phyloP scores from a whole-genome alignment of 2,888 invertebrate species.

The Troides oblongomaculatus region DNA sequence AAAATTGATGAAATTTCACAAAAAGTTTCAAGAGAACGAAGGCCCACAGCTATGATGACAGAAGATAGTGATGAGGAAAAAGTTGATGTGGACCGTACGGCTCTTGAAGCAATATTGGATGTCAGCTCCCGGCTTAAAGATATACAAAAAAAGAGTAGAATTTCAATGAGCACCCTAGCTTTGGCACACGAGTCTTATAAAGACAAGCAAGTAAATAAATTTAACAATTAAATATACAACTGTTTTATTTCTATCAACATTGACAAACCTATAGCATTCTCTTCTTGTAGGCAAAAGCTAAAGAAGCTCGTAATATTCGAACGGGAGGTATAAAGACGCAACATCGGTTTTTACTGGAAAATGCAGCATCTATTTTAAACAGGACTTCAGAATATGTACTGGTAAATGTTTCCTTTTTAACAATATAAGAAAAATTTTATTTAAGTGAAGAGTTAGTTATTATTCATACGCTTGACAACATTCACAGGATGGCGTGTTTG shows the following conservation, averaged over 20 bases:
- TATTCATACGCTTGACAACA: not conserved
- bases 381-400: conserved; percentile 79
- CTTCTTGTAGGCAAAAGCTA: conserved; percentile 79
- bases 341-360: conserved; percentile 85
- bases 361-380: conserved; percentile 80
- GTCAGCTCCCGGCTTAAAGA: conserved; percentile 61
- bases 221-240: conserved; percentile 40
- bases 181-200: conserved; percentile 71
- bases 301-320: conserved; percentile 79
- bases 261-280: conserved; percentile 26
- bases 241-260: conserved; percentile 45
- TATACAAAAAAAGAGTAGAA: conserved; percentile 63
- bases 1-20: conserved; percentile 44
- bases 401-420: conserved; percentile 45
- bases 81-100: conserved; percentile 60
- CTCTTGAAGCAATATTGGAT: conserved; percentile 68
- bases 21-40: conserved; percentile 44
- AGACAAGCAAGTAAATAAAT: conserved; percentile 75
- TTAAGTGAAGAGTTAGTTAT: not conserved
- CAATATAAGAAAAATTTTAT: not conserved
- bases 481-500: conserved; percentile 83
- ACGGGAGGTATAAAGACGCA: conserved; percentile 65
- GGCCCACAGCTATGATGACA: conserved; percentile 32
- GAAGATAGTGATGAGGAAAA: conserved; percentile 32
- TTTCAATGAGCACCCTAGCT: conserved; percentile 67